phyloP scores from a whole-genome alignment of 2,797 vertebrate genomes.

The Sebastes vulpes region DNA sequence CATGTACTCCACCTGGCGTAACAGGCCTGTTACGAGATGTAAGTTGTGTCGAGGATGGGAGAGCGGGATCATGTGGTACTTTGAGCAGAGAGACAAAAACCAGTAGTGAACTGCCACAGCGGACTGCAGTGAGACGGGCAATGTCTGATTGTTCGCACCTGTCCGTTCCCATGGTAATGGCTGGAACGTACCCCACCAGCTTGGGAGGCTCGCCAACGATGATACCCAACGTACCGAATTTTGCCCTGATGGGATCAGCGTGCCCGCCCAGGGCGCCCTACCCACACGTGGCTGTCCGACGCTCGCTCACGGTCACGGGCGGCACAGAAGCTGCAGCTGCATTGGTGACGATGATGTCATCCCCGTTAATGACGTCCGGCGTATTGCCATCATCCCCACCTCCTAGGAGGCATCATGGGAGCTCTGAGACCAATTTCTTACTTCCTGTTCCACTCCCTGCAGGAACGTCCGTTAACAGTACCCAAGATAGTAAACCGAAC shows the following conservation, averaged over 20 bases:
- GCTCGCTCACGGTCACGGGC: constrained; percentile 88
- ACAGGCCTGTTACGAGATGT: constrained; percentile 5
- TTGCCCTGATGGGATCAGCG: constrained; percentile 37
- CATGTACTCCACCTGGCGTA: neutral
- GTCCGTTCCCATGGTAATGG: constrained; percentile 88
- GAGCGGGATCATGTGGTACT: constrained; percentile 12
- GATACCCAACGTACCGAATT: constrained; percentile 32
- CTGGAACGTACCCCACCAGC: constrained; percentile 82
- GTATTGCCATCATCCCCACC: constrained; percentile 76
- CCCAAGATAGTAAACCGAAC: constrained; percentile 29
- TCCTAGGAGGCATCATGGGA: constrained; percentile 72
- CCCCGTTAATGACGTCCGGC: constrained; percentile 52
- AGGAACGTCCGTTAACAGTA: constrained; percentile 5
- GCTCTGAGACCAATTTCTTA: constrained; percentile 68
- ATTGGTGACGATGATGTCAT: constrained; percentile 56
- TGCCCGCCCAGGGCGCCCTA: constrained; percentile 58
- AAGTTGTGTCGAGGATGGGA: constrained; percentile 20
- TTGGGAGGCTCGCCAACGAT: constrained; percentile 30
- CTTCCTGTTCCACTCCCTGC: constrained; percentile 73
- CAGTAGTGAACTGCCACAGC: constrained; percentile 78
- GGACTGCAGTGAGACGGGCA: constrained; percentile 89
- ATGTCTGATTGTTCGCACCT: constrained; percentile 95
- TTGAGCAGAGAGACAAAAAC: constrained; percentile 43
- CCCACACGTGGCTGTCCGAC: constrained; percentile 83
- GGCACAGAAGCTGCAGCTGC: constrained; percentile 68